Percentiles rank a stretch among this genome's conserved stretches.
Conservation (phyloP, 2,113 vertebrate species). For the Nesoenas mayeri region DNA sequence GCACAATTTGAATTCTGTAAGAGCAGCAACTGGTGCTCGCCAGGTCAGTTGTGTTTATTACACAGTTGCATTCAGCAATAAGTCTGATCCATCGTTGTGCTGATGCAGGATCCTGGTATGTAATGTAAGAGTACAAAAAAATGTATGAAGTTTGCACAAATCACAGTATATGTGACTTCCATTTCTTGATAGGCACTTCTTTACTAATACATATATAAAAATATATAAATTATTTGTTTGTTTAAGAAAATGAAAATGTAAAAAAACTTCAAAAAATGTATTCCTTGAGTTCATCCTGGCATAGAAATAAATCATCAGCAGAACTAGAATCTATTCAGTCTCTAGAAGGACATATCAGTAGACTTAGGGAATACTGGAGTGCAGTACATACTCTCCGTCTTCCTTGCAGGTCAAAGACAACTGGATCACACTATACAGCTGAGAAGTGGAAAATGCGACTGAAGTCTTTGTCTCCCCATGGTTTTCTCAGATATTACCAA, state of each 20-base stretch:
- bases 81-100: not conserved
- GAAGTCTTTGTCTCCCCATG: not conserved
- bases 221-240: not conserved
- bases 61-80: not conserved
- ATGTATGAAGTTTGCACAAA: not conserved
- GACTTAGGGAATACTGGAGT: not conserved
- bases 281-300: not conserved
- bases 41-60: not conserved
- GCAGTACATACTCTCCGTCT: not conserved
- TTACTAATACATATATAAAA: not conserved
- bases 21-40: not conserved
- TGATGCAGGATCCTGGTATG: not conserved
- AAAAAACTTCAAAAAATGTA: rapidly evolving
- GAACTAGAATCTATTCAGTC: not conserved
- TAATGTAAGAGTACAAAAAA: not conserved
- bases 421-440: too few relatives aligned
- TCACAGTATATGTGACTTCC: not conserved
- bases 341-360: not conserved
- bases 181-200: not conserved
- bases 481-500: not conserved
- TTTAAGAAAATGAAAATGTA: not conserved
- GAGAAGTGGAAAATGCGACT: not conserved
- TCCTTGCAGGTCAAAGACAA: not conserved
- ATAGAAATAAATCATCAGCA: not conserved
- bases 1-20: not conserved